Evolutionary conservation across 2,113 vertebrate genomes (phyloP), one percentile per base, ranked within the genome.

Genomic region (Podocnemis expansa): DNA sequence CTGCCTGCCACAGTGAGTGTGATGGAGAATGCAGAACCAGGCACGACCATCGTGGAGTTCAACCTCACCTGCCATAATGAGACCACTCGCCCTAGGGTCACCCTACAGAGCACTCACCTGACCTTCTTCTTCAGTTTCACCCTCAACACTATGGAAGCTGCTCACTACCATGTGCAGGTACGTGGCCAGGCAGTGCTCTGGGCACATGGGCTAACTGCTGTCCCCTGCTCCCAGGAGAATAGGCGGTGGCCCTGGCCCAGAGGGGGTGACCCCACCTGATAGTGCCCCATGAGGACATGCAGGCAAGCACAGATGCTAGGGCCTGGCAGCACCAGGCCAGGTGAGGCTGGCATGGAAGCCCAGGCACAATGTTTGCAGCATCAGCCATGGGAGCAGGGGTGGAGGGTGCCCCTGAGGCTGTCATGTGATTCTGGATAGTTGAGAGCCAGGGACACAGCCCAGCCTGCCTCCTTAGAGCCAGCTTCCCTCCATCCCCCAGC

Each of bases 121-220:
- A 85, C 89, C 78, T 87, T 75, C 45, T 97, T 96, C 89, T 98
- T 98, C 92, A 97, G 97, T 91, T 56, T 67, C 34, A 19, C 63
- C 17, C 63, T 82, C 96, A 83, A 84, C 6, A 1, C 70, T 1
- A 41, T 21, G 24, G 10, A 21, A 78, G 5, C 34, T 5, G 84
- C 63, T 14, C n/a, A 17, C 27, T 97, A 94, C 34, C 3, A 87
- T 47, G 88, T 58, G 51, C 75, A 86, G 94, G 97, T 97, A 80
- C 1, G 31, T 22, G 4, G 49, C 49, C 49, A 51, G 49, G 49
- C 49, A 51, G 49, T 13, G 49, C 49, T 49, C 49, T 14, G 49
- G 13, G 49, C 47, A 49, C 47, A 11, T 49, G 47, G 47, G 47
- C 47, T 11, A 49, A 29, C 78, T 51, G 19, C 47, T 4, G n/a